A percentile compares a stretch with the other conserved stretches of the same genome.
phyloP scores from a whole-genome alignment of 37 sponge, comb jelly and placozoan species.

The Haliclona indistincta region DNA sequence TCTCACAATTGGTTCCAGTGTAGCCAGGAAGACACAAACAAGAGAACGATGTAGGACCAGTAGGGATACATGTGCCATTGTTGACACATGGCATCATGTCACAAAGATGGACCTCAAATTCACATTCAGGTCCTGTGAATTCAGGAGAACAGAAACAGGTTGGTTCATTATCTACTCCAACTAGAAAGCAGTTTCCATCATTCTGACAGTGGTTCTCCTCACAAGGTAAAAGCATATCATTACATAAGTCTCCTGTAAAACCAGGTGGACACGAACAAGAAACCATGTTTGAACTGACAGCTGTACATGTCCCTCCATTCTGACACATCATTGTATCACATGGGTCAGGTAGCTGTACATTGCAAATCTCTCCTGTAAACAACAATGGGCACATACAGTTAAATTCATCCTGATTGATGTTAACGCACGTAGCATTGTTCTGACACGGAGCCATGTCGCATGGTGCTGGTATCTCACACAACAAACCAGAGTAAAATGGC shows the following conservation, averaged over 20 bases:
- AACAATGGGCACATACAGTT: slow-evolving; percentile 49
- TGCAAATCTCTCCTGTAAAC: slow-evolving; percentile 55
- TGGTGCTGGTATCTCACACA: too few species aligned
- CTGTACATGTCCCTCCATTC: too few species aligned
- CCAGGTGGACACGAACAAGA: slow-evolving; percentile 26
- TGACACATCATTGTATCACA: too few species aligned
- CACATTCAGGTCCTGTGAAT: background rate
- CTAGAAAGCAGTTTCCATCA: slow-evolving; percentile 25
- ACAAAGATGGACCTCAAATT: slow-evolving; percentile 13
- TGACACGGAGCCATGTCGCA: slow-evolving; percentile 16
- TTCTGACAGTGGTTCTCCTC: slow-evolving; percentile 48
- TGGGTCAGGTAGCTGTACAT: slow-evolving; percentile 17
- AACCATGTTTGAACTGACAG: too few species aligned
- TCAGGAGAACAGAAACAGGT: background rate
- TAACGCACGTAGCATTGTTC: background rate
- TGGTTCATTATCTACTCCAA: slow-evolving; percentile 13
- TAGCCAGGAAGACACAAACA: slow-evolving; percentile 9
- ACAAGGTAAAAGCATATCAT: slow-evolving; percentile 53
- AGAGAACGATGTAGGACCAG: background rate
- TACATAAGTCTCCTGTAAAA: slow-evolving; percentile 69
- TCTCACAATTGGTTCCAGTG: slow-evolving; percentile 47
- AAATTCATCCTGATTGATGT: slow-evolving; percentile 10
- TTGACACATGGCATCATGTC: slow-evolving; percentile 5
- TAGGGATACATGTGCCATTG: slow-evolving; percentile 25
- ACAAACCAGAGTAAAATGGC: too few species aligned